These are phyloP conservation scores for Orthosia gracilis DNA, from an alignment of 2,888 invertebrate genomes.

Conservation along the genomic window DNA sequence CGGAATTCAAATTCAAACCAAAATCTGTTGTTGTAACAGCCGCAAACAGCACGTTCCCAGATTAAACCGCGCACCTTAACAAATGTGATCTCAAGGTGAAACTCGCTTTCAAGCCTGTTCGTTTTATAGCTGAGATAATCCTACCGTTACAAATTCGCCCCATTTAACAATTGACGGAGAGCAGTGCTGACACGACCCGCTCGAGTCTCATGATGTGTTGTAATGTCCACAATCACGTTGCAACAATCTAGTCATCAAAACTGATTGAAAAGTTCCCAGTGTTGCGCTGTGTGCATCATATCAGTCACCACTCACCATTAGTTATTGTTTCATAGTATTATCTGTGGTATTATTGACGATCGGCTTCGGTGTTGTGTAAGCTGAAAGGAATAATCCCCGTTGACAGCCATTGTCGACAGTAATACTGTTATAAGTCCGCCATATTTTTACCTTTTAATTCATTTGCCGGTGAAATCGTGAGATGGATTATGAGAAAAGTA, in stretches of 20 bases:
- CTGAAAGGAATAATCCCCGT: slow-evolving; percentile 70
- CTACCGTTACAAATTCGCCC: slow-evolving; percentile 44
- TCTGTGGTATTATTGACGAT: slow-evolving; percentile 73
- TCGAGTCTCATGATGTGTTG: slow-evolving; percentile 40
- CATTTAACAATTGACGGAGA: slow-evolving; percentile 58
- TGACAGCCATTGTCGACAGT: slow-evolving; percentile 66
- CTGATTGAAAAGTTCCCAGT: slow-evolving; percentile 51
- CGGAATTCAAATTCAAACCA: slow-evolving; percentile 34
- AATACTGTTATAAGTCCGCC: slow-evolving; percentile 45
- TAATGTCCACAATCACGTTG: slow-evolving; percentile 51
- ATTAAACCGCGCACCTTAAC: slow-evolving; percentile 53
- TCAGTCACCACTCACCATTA: slow-evolving; percentile 2
- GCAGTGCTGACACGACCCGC: slow-evolving; percentile 41
- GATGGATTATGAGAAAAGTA: slow-evolving; percentile 13
- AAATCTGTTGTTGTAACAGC: slow-evolving; percentile 39
- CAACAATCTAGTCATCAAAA: slow-evolving; percentile 50
- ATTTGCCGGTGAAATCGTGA: slow-evolving; percentile 11
- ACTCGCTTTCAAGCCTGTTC: slow-evolving; percentile 60
- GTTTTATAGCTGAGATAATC: slow-evolving; percentile 55
- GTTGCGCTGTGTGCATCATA: slow-evolving; percentile 25
- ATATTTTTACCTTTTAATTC: slow-evolving; percentile 37
- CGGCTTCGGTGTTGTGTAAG: slow-evolving; percentile 65
- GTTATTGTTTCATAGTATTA: slow-evolving; percentile 66
- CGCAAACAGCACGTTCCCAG: slow-evolving; percentile 53
- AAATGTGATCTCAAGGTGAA: slow-evolving; percentile 61